Conservation (phyloP, 2,113 vertebrate species). For the Leptocoma aspasia region DNA sequence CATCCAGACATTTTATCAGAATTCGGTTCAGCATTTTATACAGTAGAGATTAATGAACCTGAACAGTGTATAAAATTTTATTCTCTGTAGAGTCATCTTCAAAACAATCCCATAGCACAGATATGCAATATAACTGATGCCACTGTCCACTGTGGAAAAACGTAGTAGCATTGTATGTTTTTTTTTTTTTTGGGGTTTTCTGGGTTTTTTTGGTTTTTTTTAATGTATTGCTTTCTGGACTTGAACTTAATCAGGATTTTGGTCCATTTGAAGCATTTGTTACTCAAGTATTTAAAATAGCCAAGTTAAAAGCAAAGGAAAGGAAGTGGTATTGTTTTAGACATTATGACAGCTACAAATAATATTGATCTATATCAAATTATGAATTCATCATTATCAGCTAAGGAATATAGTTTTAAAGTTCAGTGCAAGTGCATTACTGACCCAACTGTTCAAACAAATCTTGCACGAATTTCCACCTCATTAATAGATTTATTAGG, state of each 20-base stretch:
- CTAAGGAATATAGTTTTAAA: background rate
- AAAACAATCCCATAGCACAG: background rate
- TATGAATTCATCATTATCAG: background rate
- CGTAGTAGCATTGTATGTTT: accelerated
- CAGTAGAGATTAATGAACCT: background rate
- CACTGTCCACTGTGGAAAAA: background rate
- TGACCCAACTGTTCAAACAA: background rate
- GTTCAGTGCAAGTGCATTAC: background rate
- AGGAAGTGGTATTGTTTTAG: background rate
- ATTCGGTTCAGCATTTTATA: background rate
- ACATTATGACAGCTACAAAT: background rate
- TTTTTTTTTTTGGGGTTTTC: no score
- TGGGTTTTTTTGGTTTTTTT: no score
- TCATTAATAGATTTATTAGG: background rate
- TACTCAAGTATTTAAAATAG: background rate
- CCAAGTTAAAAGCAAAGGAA: background rate
- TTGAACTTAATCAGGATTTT: background rate
- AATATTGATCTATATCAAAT: background rate
- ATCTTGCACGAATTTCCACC: background rate
- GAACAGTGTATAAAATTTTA: background rate
- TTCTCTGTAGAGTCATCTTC: background rate
- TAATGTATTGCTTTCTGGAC: background rate
- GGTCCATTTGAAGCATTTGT: background rate
- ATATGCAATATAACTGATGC: background rate
- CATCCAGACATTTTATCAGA: background rate